Percentiles rank a stretch among this genome's conserved stretches.
Conservation (phyloP, 2,888 invertebrate species). For the Sesamia inferens region DNA sequence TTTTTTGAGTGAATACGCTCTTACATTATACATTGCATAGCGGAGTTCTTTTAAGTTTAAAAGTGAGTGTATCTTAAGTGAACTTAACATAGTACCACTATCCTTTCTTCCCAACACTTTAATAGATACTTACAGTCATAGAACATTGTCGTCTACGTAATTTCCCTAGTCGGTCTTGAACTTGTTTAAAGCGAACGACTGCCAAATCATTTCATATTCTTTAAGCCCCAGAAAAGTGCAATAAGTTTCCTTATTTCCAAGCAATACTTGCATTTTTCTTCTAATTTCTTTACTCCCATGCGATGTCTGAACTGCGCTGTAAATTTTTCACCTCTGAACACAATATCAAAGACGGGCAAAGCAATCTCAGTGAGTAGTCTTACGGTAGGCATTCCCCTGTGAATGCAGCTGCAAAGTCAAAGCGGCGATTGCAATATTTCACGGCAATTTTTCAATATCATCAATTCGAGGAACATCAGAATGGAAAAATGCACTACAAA, state of each 20-base stretch:
- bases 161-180: slow-evolving; percentile 15
- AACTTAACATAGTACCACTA: not conserved
- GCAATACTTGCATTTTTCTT: slow-evolving; percentile 16
- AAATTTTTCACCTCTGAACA: slow-evolving; percentile 72
- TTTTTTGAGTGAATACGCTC: too few species aligned
- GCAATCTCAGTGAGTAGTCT: slow-evolving; percentile 75
- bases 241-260: slow-evolving; percentile 11
- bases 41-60: not conserved
- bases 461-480: slow-evolving; percentile 66
- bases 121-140: not conserved
- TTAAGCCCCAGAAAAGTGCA: slow-evolving; percentile 13
- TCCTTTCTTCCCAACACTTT: not conserved
- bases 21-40: not conserved
- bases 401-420: slow-evolving; percentile 68
- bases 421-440: slow-evolving; percentile 72
- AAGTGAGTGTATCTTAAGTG: not conserved
- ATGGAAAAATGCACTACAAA: slow-evolving; percentile 60
- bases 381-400: slow-evolving; percentile 66
- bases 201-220: slow-evolving; percentile 25
- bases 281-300: slow-evolving; percentile 46
- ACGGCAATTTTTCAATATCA: slow-evolving; percentile 75
- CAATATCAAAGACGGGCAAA: slow-evolving; percentile 69
- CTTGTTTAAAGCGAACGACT: not conserved
- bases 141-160: slow-evolving; percentile 3
- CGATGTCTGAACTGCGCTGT: slow-evolving; percentile 48